Evolutionary conservation across 2,888 invertebrate species (phyloP), one percentile per base, ranked within the genome.

Genomic region (Platycheirus albimanus): DNA sequence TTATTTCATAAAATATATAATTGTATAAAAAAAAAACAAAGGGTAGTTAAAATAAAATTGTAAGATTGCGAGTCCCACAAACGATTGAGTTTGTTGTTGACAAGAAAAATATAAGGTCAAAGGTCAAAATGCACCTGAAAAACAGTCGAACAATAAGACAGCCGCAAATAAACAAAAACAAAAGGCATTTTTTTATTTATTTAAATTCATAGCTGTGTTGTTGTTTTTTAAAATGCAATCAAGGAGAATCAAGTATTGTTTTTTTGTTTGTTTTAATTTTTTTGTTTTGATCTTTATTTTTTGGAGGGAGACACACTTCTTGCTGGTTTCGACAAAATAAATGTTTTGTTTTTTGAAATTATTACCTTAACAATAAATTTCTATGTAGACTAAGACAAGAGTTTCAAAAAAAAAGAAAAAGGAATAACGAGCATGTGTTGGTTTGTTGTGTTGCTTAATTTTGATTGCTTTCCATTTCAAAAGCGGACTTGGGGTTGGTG

Each of bases 351-450:
- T 20, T 43, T 64, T 58, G 49, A 79, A 61, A 45, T 64, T 67
- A 74, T 74, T 54, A 56, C 63, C 77, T 83, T 83, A 78, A 72
- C 71, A 83, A 83, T 83, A 58, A 74, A 74, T 83, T 74, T 83
- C 20, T 72, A 77, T 77, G 72, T 41, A 74, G 69, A 78, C 83
- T 83, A 78, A 63, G 45, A 69, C 52, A 74, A 54, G 72, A 61
- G 77, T 72, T 70, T 63, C 49, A 47, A 74, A n/a, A n/a, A n/a
- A n/a, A n/a, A n/a, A n/a, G n/a, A n/a, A n/a, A n/a, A 77, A 76
- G 77, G 78, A 83, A 72, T 78, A 72, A 83, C 83, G 69, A 72
- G 72, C 71, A 56, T 33, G 33, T 76, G 45, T 81, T 52, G 45
- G 24, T 69, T 41, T 63, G 51, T 45, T 6, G n/a, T 24, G 49